Percentiles rank a stretch among this genome's conserved stretches.
These are phyloP conservation scores for Eretmochelys imbricata DNA, from an alignment of 2,113 vertebrate genomes.

Conservation along the genomic window DNA sequence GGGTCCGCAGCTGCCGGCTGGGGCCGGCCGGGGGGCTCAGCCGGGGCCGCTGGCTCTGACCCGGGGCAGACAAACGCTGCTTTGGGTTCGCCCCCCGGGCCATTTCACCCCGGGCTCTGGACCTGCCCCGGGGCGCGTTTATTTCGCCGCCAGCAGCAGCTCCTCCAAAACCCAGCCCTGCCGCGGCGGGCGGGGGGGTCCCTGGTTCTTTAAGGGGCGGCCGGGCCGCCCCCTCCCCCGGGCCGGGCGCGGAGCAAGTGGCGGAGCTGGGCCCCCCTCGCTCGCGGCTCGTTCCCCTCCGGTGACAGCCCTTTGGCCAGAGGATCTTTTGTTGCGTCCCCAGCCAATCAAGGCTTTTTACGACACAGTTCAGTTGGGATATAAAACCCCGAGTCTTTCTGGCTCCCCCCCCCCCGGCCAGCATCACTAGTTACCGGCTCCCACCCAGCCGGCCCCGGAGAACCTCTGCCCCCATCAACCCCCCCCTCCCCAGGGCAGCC, in stretches of 20 bases:
- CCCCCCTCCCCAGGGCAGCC: conserved; percentile 52
- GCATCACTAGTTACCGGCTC: background rate
- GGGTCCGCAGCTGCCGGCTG: background rate
- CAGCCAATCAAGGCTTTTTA: conserved; percentile 96
- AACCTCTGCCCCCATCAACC: conserved; percentile 69
- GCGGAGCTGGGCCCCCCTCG: background rate
- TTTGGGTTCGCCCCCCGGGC: too few species aligned
- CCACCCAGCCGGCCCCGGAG: conserved; percentile 50
- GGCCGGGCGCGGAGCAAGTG: background rate
- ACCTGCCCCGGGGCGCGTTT: too few species aligned
- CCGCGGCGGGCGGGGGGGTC: background rate
- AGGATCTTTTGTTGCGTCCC: conserved; percentile 95
- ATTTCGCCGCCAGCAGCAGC: too few species aligned
- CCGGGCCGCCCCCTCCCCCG: background rate
- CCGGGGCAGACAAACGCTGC: too few species aligned
- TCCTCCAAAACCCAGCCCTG: too few species aligned
- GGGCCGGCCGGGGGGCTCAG: background rate
- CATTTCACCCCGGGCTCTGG: too few species aligned
- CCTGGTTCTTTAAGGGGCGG: conserved; percentile 54
- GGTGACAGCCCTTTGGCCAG: conserved; percentile 88
- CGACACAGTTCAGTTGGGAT: conserved; percentile 93
- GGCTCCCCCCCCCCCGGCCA: conserved; percentile 79
- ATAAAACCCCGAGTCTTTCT: conserved; percentile 91
- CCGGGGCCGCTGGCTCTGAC: background rate
- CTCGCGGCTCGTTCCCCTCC: background rate